Evolutionary conservation across 1,140 invertebrate genomes (phyloP).

Genomic region (Argopecten irradians): DNA sequence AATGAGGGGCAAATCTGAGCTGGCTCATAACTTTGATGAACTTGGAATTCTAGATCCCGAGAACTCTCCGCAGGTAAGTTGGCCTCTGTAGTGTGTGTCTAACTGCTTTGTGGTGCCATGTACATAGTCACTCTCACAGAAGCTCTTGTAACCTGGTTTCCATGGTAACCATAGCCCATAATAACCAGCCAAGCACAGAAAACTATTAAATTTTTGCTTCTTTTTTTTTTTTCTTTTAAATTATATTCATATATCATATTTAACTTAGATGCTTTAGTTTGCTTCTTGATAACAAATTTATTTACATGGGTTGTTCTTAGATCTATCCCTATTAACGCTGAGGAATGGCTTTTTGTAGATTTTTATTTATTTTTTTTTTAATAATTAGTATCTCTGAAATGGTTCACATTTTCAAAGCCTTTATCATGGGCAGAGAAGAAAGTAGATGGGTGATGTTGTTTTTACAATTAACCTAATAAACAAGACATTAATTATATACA

Average conservation of each 20-base stretch:
- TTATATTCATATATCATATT: not conserved
- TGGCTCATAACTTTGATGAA: constrained; percentile 76
- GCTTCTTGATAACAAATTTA: not conserved
- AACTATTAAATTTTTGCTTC: not conserved
- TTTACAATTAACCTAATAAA: not conserved
- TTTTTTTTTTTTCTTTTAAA: too few species aligned
- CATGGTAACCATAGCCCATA: not conserved
- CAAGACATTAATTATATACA: not conserved
- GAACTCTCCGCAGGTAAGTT: constrained; percentile 62
- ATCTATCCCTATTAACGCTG: too few species aligned
- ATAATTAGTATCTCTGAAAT: not conserved
- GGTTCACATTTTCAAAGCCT: not conserved
- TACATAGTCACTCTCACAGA: not conserved
- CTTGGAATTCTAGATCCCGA: constrained; percentile 75
- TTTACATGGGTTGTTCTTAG: not conserved
- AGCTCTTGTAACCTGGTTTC: not conserved
- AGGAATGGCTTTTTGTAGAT: too few species aligned
- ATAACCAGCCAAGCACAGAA: not conserved
- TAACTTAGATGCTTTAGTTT: not conserved
- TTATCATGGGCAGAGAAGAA: not conserved
- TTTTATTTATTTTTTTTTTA: not conserved
- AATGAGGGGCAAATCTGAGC: constrained; percentile 83
- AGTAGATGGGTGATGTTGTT: not conserved
- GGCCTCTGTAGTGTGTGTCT: not conserved
- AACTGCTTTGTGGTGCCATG: not conserved